These are phyloP conservation scores for Sclerodermus sp. DNA, from an alignment of 2,888 invertebrate genomes.

Conservation along the genomic window DNA sequence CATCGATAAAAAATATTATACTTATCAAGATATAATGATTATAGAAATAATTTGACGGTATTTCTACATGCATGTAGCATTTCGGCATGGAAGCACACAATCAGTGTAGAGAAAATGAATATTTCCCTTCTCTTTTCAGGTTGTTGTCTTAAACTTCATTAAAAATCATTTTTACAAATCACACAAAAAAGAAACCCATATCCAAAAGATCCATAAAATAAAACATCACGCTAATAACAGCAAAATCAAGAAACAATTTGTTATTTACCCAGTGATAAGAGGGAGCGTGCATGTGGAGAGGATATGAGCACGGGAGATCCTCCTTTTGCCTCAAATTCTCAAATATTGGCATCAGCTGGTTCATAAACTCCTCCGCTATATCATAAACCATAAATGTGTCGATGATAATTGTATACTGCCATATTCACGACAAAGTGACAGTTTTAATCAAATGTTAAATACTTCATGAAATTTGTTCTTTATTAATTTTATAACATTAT, in stretches of 20 bases:
- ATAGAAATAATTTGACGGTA: no score
- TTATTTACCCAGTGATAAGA: constrained; percentile 75
- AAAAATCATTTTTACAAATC: neutral
- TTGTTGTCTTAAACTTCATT: neutral
- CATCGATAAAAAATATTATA: no score
- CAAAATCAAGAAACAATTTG: constrained; percentile 45
- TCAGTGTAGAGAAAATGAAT: no score
- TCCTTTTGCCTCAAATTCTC: constrained; percentile 89
- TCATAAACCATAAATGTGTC: constrained; percentile 37
- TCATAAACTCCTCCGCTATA: constrained; percentile 91
- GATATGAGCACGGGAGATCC: constrained; percentile 88
- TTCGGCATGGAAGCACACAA: no score
- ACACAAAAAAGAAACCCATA: constrained; percentile 55
- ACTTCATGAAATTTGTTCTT: neutral
- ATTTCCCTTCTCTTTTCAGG: neutral
- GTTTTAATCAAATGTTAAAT: no score
- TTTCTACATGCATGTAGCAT: no score
- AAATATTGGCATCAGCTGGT: constrained; percentile 94
- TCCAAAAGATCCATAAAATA: constrained; percentile 32
- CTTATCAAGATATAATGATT: no score
- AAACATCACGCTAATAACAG: constrained; percentile 44
- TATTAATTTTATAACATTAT: neutral
- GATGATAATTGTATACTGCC: no score
- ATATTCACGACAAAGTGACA: no score
- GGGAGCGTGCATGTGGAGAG: constrained; percentile 81